Conservation (phyloP, 2,113 vertebrate species). For the Pyrgilauda ruficollis region DNA sequence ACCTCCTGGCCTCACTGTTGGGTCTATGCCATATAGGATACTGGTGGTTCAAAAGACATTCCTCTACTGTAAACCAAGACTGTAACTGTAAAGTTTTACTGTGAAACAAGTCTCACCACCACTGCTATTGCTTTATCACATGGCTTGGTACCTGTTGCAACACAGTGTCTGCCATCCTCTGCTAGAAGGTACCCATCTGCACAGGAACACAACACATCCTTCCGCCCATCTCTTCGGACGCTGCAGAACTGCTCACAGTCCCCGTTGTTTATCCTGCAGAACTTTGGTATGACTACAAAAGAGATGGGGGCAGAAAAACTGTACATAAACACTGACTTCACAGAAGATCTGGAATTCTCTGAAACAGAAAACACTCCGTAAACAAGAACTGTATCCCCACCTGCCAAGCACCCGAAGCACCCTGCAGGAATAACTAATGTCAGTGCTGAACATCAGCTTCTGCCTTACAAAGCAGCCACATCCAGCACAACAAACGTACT, state of each 20-base stretch:
- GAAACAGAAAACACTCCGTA: not conserved
- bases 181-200: slow-evolving; percentile 81
- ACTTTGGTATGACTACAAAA: slow-evolving; percentile 74
- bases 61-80: not conserved
- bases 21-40: not conserved
- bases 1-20: too few relatives aligned
- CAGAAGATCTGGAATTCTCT: not conserved
- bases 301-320: not conserved
- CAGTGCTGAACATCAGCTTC: not conserved
- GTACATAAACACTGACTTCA: not conserved
- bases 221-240: not conserved
- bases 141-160: slow-evolving; percentile 76
- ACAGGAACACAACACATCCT: slow-evolving; percentile 78
- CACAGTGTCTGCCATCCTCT: slow-evolving; percentile 77
- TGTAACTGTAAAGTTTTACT: not conserved
- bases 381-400: not conserved
- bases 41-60: not conserved
- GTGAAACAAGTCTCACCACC: not conserved
- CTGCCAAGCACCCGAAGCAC: not conserved
- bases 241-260: slow-evolving; percentile 89
- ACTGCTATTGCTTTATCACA: not conserved
- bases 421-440: not conserved
- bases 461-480: not conserved
- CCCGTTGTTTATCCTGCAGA: slow-evolving; percentile 87
- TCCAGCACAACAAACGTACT: accelerated